phyloP scores from a whole-genome alignment of 2,113 vertebrate species.

The Carassius gibelio region DNA sequence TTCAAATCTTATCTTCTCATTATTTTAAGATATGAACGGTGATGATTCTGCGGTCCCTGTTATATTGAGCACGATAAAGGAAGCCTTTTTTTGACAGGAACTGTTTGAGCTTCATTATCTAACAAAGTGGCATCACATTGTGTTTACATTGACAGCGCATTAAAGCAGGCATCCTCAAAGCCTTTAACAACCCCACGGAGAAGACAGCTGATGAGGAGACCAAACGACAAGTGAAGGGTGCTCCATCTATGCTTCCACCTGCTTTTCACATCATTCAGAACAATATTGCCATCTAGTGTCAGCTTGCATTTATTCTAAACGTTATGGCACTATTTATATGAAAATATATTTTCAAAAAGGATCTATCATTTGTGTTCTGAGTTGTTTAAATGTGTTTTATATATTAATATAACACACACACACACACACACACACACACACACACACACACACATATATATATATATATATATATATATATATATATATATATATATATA shows the following conservation, averaged over 20 bases:
- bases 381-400: neutral
- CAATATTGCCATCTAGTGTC: conserved; percentile 82
- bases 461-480: too few relatives aligned
- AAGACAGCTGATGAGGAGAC: conserved; percentile 97
- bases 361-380: neutral
- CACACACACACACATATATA: too few relatives aligned
- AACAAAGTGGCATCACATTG: conserved; percentile 26
- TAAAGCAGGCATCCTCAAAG: conserved; percentile 93
- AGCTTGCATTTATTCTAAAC: neutral
- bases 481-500: too few relatives aligned
- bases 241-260: conserved; percentile 28
- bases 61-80: conserved; percentile 13
- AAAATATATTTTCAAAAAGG: neutral
- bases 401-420: too few relatives aligned
- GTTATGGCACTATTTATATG: neutral
- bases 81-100: neutral
- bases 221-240: conserved; percentile 95
- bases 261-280: conserved; percentile 47
- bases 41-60: neutral
- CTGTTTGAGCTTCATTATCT: neutral
- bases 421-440: too few relatives aligned
- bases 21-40: neutral
- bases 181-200: conserved; percentile 96
- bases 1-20: neutral
- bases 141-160: conserved; percentile 81